Evolutionary conservation across 2,888 invertebrate species (phyloP).

Genomic region (Germaria angustata): DNA sequence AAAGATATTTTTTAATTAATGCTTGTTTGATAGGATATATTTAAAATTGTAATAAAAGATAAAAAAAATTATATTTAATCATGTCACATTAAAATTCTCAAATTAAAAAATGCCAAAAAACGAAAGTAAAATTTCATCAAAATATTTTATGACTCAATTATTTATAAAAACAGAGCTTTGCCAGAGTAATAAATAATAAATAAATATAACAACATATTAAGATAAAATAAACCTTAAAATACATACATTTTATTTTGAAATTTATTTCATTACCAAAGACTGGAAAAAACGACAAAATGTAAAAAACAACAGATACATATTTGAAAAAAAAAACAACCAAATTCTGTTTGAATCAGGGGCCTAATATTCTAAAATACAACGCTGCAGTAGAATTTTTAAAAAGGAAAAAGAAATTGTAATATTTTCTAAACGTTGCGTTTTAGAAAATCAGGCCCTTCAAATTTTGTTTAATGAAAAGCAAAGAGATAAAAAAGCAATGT

Average conservation of each 20-base stretch:
- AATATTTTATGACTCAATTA: constrained; percentile 69
- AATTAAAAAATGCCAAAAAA: constrained; percentile 53
- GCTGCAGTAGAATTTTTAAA: no score
- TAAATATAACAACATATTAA: constrained; percentile 4
- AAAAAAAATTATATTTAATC: constrained; percentile 38
- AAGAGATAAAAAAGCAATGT: background rate
- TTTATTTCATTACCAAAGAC: constrained; percentile 69
- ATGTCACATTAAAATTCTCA: constrained; percentile 29
- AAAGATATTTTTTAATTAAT: constrained; percentile 28
- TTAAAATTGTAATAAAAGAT: constrained; percentile 6
- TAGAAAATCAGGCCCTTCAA: background rate
- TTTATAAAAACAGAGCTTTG: constrained; percentile 66
- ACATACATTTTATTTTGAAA: constrained; percentile 43
- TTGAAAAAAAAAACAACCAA: background rate
- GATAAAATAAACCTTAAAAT: background rate
- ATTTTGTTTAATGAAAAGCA: constrained; percentile 12
- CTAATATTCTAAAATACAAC: no score
- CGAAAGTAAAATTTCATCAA: constrained; percentile 58
- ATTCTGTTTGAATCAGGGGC: constrained; percentile 29
- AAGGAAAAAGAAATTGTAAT: no score
- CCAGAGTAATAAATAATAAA: constrained; percentile 61
- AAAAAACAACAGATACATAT: constrained; percentile 40
- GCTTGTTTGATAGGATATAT: constrained; percentile 49
- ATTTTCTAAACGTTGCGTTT: no score
- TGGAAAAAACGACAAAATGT: constrained; percentile 54